Evolutionary conservation across 2,888 invertebrate genomes (phyloP).

Genomic region (Rhagonycha lutea): DNA sequence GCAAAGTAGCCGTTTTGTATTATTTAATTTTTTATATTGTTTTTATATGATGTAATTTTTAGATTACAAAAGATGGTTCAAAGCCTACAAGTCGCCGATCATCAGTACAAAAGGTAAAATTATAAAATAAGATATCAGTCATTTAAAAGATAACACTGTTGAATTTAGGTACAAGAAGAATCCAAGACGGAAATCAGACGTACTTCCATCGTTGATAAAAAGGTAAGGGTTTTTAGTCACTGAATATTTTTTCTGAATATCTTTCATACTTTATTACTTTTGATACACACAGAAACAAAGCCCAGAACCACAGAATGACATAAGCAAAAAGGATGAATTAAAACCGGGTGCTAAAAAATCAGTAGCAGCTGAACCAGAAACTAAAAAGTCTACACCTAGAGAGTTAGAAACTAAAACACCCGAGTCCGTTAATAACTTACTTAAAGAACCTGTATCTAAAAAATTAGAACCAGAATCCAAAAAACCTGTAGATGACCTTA

Average conservation of each 20-base stretch:
- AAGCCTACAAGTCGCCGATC: constrained; percentile 51
- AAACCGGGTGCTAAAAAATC: constrained; percentile 47
- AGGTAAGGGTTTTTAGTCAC: constrained; percentile 45
- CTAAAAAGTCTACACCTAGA: constrained; percentile 28
- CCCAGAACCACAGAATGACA: constrained; percentile 38
- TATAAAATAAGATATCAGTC: not conserved
- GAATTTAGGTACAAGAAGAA: constrained; percentile 53
- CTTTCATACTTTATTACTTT: not conserved
- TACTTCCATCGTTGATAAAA: constrained; percentile 55
- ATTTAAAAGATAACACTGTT: constrained; percentile 13
- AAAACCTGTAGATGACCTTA: constrained; percentile 36
- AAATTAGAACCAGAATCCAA: constrained; percentile 45
- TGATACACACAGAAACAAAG: constrained; percentile 27
- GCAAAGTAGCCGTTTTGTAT: no score
- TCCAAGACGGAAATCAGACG: constrained; percentile 56
- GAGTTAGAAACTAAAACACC: constrained; percentile 51
- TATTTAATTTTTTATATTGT: not conserved
- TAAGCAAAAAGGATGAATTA: constrained; percentile 45
- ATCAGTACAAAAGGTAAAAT: constrained; percentile 47
- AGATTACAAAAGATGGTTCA: constrained; percentile 49
- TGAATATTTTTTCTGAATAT: not conserved
- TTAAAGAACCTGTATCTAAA: constrained; percentile 43
- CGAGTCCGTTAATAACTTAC: constrained; percentile 27
- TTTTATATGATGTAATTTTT: constrained; percentile 20
- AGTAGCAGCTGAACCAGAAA: constrained; percentile 50